Evolutionary conservation across 2,113 vertebrate genomes (phyloP).

Genomic region (Syngnathus scovelli): DNA sequence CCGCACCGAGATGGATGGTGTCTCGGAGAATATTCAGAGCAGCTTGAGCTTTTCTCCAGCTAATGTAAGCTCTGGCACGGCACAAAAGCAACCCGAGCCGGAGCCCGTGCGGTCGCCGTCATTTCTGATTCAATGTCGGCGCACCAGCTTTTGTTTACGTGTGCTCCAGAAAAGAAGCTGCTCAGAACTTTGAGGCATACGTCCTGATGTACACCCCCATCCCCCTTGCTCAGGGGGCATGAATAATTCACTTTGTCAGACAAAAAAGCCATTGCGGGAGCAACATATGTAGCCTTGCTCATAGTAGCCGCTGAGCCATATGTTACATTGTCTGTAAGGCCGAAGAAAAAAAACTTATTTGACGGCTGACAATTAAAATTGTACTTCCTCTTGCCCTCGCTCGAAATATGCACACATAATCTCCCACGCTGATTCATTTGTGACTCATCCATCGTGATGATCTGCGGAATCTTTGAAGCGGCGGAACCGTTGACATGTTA

Average conservation of each 20-base stretch:
- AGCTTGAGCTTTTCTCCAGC: slow-evolving; percentile 69
- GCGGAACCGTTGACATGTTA: slow-evolving; percentile 60
- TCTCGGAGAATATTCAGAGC: slow-evolving; percentile 68
- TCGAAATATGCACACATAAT: slow-evolving; percentile 43
- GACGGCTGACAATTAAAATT: slow-evolving; percentile 25
- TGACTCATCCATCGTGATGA: slow-evolving; percentile 58
- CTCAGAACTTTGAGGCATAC: slow-evolving; percentile 72
- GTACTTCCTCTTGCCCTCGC: slow-evolving; percentile 24
- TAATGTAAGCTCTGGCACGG: slow-evolving; percentile 73
- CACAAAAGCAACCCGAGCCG: slow-evolving; percentile 70
- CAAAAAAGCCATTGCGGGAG: slow-evolving; percentile 51
- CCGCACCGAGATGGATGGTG: slow-evolving; percentile 58
- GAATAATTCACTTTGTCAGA: slow-evolving; percentile 62
- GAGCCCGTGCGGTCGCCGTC: slow-evolving; percentile 67
- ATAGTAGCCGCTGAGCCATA: slow-evolving; percentile 37
- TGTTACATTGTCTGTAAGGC: slow-evolving; percentile 38
- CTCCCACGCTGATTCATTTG: slow-evolving; percentile 53
- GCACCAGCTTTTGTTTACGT: slow-evolving; percentile 76
- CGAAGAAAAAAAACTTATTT: slow-evolving; percentile 26
- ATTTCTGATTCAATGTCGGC: slow-evolving; percentile 76
- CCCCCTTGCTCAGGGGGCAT: slow-evolving; percentile 48
- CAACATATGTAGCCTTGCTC: slow-evolving; percentile 60
- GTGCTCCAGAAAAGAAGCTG: slow-evolving; percentile 76
- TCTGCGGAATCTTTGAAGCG: slow-evolving; percentile 44
- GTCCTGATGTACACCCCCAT: slow-evolving; percentile 62